Percentiles rank a stretch among this genome's conserved stretches.
These are phyloP conservation scores for Dicrurus megarhynchus DNA, from an alignment of 2,113 vertebrate species.

Conservation along the genomic window DNA sequence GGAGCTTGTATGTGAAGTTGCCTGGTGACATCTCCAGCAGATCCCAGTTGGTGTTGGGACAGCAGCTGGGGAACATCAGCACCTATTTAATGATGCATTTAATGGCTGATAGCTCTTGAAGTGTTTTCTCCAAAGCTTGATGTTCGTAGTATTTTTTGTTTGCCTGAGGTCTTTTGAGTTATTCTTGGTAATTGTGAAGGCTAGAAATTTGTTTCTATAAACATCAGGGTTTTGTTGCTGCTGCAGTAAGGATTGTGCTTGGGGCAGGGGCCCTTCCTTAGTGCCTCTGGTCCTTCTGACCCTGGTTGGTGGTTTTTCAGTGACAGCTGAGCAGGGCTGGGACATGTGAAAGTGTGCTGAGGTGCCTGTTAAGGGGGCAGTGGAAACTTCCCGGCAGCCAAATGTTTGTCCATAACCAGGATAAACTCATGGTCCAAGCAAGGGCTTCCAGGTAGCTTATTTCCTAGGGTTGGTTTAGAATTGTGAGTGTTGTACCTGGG, in stretches of 20 bases:
- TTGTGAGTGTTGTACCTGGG: neutral
- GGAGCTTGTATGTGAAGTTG: neutral
- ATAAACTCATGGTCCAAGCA: neutral
- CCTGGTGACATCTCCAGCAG: neutral
- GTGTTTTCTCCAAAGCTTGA: neutral
- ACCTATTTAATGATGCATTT: neutral
- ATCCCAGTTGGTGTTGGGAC: neutral
- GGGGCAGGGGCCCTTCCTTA: neutral
- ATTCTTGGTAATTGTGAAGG: neutral
- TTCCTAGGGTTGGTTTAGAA: neutral
- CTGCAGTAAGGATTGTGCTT: neutral
- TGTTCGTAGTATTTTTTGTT: neutral
- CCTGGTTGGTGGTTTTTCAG: neutral
- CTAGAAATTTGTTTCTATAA: neutral
- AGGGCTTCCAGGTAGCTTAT: neutral
- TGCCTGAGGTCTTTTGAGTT: neutral
- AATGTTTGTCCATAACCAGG: neutral
- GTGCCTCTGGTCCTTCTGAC: neutral
- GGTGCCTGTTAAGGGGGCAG: neutral
- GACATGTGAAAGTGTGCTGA: neutral
- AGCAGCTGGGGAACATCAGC: neutral
- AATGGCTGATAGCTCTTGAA: neutral
- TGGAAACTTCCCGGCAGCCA: neutral
- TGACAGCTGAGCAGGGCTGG: neutral
- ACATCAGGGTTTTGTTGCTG: neutral